These are phyloP conservation scores for Scaptomyza pallida DNA, from an alignment of 1,140 invertebrate genomes.

Conservation along the genomic window DNA sequence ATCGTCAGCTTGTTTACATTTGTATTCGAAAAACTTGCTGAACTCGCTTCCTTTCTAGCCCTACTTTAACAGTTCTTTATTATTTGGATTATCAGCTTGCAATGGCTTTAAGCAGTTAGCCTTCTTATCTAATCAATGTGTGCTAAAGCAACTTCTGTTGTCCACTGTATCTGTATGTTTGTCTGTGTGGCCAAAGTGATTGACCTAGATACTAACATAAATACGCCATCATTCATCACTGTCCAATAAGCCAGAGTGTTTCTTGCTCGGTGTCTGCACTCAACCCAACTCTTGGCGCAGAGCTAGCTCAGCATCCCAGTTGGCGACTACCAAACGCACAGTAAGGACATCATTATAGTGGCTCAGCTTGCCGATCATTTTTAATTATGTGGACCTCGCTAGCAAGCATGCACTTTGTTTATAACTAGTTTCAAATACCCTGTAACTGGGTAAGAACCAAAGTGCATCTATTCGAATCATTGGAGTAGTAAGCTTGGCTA, in stretches of 20 bases:
- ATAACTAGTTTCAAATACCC: background rate
- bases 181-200: constrained; percentile 9
- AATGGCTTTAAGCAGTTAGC: constrained; percentile 35
- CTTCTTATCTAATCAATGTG: background rate
- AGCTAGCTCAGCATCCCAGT: background rate
- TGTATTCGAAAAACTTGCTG: constrained; percentile 46
- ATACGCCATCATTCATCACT: constrained; percentile 25
- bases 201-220: constrained; percentile 19
- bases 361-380: constrained; percentile 65
- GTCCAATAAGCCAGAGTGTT: constrained; percentile 30
- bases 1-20: constrained; percentile 40
- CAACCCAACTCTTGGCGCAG: background rate
- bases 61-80: too few species aligned
- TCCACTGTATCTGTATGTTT: background rate
- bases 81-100: constrained; percentile 15
- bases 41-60: constrained; percentile 21
- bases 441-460: background rate
- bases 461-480: too few species aligned
- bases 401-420: constrained; percentile 23
- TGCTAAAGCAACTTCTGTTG: background rate
- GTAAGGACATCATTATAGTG: constrained; percentile 66
- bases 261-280: background rate
- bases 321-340: background rate
- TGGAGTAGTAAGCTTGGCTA: too few species aligned
- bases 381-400: constrained; percentile 58